A percentile compares a stretch with the other conserved stretches of the same genome.
These are phyloP conservation scores for Harpagus bidentatus DNA, from an alignment of 2,113 vertebrate species.

Conservation along the genomic window DNA sequence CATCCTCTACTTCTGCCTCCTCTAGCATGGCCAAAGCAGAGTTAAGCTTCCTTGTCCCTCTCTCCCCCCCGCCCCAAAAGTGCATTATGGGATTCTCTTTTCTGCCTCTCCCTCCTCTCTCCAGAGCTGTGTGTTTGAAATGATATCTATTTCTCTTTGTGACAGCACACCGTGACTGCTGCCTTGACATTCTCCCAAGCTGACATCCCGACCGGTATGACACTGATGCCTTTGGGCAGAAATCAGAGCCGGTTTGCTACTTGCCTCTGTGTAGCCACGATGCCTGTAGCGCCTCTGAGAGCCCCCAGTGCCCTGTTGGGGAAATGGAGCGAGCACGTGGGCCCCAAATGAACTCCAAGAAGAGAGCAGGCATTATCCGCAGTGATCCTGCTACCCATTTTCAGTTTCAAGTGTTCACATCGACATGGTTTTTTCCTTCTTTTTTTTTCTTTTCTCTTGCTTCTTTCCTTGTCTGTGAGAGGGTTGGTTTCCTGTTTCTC, in stretches of 20 bases:
- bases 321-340: conserved; percentile 32
- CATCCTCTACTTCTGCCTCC: neutral
- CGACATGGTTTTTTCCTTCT: neutral
- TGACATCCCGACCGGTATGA: conserved; percentile 82
- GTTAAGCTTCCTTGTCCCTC: neutral
- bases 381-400: neutral
- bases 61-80: neutral
- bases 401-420: neutral
- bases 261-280: neutral
- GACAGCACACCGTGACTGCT: conserved; percentile 80
- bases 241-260: conserved; percentile 88
- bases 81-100: conserved; percentile 49
- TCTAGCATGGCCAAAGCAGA: neutral
- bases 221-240: conserved; percentile 87
- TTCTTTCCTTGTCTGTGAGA: neutral
- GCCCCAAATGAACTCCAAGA: conserved; percentile 70
- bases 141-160: conserved; percentile 91
- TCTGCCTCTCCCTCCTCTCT: conserved; percentile 26
- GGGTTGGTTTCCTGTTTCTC: neutral
- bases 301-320: conserved; percentile 47
- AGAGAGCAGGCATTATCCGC: neutral
- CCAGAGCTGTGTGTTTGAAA: conserved; percentile 74
- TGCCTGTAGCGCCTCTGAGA: conserved; percentile 38
- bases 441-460: neutral
- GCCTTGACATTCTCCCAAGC: conserved; percentile 78